Conservation (phyloP, 30 jellyfish, hydroid and myxozoan genomes). For the Nemopilema nomurai region DNA sequence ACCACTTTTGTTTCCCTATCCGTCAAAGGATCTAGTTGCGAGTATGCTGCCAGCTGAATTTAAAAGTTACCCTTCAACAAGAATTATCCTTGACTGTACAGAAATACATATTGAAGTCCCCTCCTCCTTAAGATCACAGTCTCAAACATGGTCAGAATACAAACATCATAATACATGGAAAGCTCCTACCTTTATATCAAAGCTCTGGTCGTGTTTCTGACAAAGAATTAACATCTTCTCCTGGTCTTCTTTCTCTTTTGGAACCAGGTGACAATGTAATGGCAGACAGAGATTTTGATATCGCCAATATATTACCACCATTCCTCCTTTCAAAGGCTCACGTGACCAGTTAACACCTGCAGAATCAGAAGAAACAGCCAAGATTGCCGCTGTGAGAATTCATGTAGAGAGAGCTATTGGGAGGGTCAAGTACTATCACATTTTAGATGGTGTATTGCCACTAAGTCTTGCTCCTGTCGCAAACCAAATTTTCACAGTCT, state of each 20-base stretch:
- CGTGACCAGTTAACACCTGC: slow-evolving; percentile 33
- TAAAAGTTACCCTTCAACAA: no score
- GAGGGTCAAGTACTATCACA: slow-evolving; percentile 51
- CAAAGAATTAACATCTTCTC: slow-evolving; percentile 33
- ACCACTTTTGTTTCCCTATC: no score
- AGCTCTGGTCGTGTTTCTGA: slow-evolving; percentile 59
- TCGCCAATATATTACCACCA: slow-evolving; percentile 35
- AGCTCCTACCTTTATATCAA: slow-evolving; percentile 49
- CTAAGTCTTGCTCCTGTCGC: not conserved
- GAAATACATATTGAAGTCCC: no score
- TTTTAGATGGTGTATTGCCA: slow-evolving; percentile 8
- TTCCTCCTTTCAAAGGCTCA: slow-evolving; percentile 44
- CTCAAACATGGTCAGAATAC: slow-evolving; percentile 50
- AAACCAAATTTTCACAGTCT: not conserved
- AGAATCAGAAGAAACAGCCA: slow-evolving; percentile 33
- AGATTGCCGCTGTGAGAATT: slow-evolving; percentile 44
- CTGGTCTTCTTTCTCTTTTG: slow-evolving; percentile 42
- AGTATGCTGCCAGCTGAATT: no score
- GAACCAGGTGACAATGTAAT: slow-evolving; percentile 59
- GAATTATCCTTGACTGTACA: no score
- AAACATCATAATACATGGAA: slow-evolving; percentile 65
- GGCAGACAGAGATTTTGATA: slow-evolving; percentile 72
- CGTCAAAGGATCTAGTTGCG: no score
- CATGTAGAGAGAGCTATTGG: slow-evolving; percentile 68
- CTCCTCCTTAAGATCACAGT: slow-evolving; percentile 34